Conservation (phyloP, 1,140 invertebrate species). For the Episyrphus balteatus region DNA sequence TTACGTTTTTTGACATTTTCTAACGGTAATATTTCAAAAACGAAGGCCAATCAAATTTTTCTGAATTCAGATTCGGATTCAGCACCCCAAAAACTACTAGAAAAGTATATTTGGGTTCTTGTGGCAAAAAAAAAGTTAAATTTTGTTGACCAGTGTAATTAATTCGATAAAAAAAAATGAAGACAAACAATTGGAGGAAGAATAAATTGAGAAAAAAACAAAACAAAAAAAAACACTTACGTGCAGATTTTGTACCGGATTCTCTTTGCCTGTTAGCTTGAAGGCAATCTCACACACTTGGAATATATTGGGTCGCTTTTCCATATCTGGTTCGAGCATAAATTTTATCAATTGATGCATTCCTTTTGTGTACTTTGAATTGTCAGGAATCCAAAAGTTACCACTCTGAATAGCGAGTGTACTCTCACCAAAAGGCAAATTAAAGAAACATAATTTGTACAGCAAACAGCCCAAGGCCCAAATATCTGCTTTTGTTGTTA, state of each 20-base stretch:
- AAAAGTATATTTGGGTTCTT: no score
- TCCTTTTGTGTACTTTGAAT: slow-evolving; percentile 58
- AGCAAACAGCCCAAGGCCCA: slow-evolving; percentile 87
- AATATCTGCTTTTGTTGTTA: slow-evolving; percentile 88
- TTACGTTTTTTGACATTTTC: no score
- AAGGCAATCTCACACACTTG: slow-evolving; percentile 77
- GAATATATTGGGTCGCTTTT: slow-evolving; percentile 77
- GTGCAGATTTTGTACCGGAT: slow-evolving; percentile 73
- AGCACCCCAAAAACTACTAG: no score
- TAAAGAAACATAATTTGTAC: slow-evolving; percentile 88
- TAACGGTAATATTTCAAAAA: no score
- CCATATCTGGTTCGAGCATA: slow-evolving; percentile 75
- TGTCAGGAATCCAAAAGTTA: slow-evolving; percentile 78
- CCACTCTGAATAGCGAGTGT: slow-evolving; percentile 87
- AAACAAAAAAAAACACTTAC: slow-evolving; percentile 44
- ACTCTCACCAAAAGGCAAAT: slow-evolving; percentile 87
- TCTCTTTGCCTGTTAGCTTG: slow-evolving; percentile 57
- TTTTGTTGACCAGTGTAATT: no score
- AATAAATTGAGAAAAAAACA: no score
- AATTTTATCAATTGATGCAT: slow-evolving; percentile 57
- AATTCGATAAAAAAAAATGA: background rate
- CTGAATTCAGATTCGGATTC: no score
- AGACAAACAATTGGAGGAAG: background rate
- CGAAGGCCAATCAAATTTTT: no score
- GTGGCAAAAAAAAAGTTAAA: no score